Conservation (phyloP, 2,888 invertebrate genomes). For the Erebia aethiops region DNA sequence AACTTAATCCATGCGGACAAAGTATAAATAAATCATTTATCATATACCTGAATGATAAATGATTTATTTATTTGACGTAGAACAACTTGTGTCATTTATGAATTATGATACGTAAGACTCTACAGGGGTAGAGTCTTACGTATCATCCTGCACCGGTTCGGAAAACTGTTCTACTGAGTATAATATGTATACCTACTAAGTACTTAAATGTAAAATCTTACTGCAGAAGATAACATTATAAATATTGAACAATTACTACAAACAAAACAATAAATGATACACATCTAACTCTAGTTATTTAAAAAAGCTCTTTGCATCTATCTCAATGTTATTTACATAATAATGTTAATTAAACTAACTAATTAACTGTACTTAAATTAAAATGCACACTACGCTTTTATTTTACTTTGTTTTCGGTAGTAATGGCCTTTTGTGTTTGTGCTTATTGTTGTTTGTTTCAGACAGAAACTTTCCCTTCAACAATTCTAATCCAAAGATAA, state of each 20-base stretch:
- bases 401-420: constrained; percentile 1
- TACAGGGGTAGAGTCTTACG: no score
- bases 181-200: no score
- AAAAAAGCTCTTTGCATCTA: no score
- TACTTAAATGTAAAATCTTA: background rate
- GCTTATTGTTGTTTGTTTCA: constrained; percentile 1
- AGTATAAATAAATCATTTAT: no score
- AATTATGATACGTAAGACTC: no score
- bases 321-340: no score
- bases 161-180: no score
- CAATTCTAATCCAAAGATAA: constrained; percentile 16
- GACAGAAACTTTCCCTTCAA: constrained; percentile 3
- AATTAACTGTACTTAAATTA: background rate
- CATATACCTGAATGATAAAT: no score
- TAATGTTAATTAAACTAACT: background rate
- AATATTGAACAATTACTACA: background rate
- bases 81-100: no score
- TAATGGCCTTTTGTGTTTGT: background rate
- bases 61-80: no score
- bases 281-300: background rate
- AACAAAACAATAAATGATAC: background rate
- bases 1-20: no score
- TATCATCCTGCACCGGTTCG: no score
- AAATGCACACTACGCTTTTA: background rate
- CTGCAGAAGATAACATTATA: background rate